Percentiles rank a stretch among this genome's conserved stretches.
Evolutionary conservation across 2,888 invertebrate species (phyloP).

Genomic region (Mycalesis mineus): DNA sequence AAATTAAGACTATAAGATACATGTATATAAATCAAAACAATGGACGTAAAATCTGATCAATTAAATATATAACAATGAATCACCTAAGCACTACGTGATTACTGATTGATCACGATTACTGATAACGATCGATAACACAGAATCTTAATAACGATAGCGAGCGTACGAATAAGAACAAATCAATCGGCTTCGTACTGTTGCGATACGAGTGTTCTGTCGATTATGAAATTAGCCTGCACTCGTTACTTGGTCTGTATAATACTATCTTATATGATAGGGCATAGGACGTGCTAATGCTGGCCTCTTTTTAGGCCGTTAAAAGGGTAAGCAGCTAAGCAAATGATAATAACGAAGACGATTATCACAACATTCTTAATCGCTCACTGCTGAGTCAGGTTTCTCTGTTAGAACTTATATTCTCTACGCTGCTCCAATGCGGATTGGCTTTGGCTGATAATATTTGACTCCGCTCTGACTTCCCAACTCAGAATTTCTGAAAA

Average conservation of each 20-base stretch:
- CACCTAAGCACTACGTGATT: constrained; percentile 5
- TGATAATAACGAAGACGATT: too few relatives aligned
- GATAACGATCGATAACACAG: constrained; percentile 12
- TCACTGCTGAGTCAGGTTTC: too few relatives aligned
- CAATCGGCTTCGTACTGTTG: constrained; percentile 4
- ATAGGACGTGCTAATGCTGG: too few relatives aligned
- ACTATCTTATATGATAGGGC: too few relatives aligned
- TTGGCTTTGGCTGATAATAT: too few relatives aligned
- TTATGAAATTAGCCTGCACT: neutral
- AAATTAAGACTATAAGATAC: neutral
- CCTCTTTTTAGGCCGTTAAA: too few relatives aligned
- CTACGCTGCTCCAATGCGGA: too few relatives aligned
- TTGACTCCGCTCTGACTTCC: too few relatives aligned
- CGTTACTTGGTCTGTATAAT: neutral
- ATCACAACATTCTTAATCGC: too few relatives aligned
- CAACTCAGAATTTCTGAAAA: too few relatives aligned
- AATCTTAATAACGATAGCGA: constrained; percentile 13
- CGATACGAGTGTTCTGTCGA: neutral
- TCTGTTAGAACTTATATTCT: too few relatives aligned
- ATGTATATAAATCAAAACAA: constrained; percentile 11
- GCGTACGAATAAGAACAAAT: neutral
- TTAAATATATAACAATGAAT: constrained; percentile 8
- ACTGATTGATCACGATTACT: constrained; percentile 13
- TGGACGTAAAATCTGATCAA: neutral
- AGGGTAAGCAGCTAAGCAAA: too few relatives aligned